Base-by-base conservation (phyloP, 2,113 vertebrate genomes). In the Nibea albiflora region DNA sequence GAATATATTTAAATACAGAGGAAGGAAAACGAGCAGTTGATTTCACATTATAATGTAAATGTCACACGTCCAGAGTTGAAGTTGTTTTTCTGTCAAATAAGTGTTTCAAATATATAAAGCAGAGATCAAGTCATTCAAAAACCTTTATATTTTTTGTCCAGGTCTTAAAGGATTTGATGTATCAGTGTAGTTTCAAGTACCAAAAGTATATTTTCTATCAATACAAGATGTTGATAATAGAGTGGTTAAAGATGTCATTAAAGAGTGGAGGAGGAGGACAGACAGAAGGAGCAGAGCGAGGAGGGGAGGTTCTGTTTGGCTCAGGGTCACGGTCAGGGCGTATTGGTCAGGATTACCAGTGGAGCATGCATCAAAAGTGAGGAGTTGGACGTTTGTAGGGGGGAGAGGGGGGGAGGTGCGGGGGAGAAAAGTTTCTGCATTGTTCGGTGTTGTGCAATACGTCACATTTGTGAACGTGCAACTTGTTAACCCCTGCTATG, bases 181-280 rank as follows among this genome's bases (percentile, higher is more conserved):
- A 12, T 52, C 15, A 28, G 44, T 50, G 5, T 47, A 44, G 35
- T 67, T 85, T 76, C 39, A 80, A 69, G 20, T 70, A 87, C 73
- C 57, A 75, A 85, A 86, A 77, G 42, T 67, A 77, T 81, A 75
- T 81, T 78, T 90, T 88, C 54, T 82, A 72, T 81, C 52, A 67
- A 60, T 54, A 47, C 56, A 75, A 74, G 26, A 50, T 64, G 75
- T 57, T 81, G 60, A 75, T 71, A 76, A 31, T 35, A 28, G 58
- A 73, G 60, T 22, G 22, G 60, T 16, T 35, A 4, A 28, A 52
- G 46, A 60, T 22, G 69, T 77, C 22, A 80, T 28, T 67, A 20
- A 65, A 3, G 22, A 3, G 24, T 11, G 15, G 26, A 46, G 50
- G 58, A 26, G 16, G 64, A 35, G 4, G 28, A 39, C 1, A 46